Percentiles rank a stretch among this genome's conserved stretches.
These are phyloP conservation scores for Hippocampus abdominalis DNA, from an alignment of 2,113 vertebrate genomes.

Conservation along the genomic window DNA sequence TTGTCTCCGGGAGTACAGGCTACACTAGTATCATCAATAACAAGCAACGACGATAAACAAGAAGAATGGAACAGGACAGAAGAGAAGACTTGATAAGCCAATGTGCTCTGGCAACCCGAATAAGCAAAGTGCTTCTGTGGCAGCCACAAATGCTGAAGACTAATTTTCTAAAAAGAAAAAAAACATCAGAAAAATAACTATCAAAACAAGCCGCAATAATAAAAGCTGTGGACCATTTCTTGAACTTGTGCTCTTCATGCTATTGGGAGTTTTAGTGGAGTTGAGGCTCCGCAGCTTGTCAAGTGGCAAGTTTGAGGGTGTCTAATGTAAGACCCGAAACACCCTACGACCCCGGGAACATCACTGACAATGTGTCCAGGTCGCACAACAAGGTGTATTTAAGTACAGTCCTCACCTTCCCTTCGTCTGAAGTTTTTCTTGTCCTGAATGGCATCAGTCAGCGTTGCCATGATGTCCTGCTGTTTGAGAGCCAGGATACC, in stretches of 20 bases:
- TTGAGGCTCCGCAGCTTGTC: not conserved
- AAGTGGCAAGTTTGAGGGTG: not conserved
- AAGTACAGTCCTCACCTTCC: slow-evolving; percentile 76
- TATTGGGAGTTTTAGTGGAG: not conserved
- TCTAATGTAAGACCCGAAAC: not conserved
- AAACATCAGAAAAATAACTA: not conserved
- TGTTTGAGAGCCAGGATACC: slow-evolving; percentile 97
- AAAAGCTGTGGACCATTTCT: not conserved
- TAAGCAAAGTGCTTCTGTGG: too few species aligned
- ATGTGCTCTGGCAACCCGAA: too few species aligned
- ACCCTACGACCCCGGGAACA: too few species aligned
- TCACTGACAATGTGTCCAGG: too few species aligned
- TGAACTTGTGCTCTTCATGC: not conserved
- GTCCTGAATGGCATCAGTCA: slow-evolving; percentile 96
- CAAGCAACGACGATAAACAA: too few species aligned
- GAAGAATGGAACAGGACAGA: too few species aligned
- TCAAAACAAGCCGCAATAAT: too few species aligned
- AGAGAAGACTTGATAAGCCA: too few species aligned
- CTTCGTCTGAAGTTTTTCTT: slow-evolving; percentile 96
- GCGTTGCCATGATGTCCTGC: slow-evolving; percentile 94
- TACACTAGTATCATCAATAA: too few species aligned
- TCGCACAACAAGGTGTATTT: too few species aligned
- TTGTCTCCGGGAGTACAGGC: too few species aligned
- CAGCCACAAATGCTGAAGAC: too few species aligned
- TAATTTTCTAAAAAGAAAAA: not conserved